These are phyloP conservation scores for Formica exsecta DNA, from an alignment of 1,140 invertebrate genomes.

Conservation along the genomic window DNA sequence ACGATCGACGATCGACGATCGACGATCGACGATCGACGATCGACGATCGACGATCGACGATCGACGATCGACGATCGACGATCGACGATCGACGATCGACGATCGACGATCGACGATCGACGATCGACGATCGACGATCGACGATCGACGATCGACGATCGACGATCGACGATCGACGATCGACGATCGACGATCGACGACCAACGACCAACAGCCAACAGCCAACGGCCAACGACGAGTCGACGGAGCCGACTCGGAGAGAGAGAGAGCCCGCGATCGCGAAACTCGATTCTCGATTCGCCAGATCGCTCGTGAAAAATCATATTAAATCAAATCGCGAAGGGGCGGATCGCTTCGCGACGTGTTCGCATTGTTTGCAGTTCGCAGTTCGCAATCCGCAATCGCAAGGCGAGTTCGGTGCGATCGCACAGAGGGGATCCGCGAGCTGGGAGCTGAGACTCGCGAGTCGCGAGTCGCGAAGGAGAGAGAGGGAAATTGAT, in stretches of 20 bases:
- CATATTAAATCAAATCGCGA: slow-evolving; percentile 54
- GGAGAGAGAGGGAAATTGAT: slow-evolving; percentile 58
- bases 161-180: too few species aligned
- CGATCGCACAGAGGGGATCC: not conserved
- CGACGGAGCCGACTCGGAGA: not conserved
- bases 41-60: too few species aligned
- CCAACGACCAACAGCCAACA: too few species aligned
- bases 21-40: too few species aligned
- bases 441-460: not conserved
- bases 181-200: too few species aligned
- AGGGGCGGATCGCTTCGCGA: slow-evolving; percentile 29
- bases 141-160: too few species aligned
- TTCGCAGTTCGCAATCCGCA: too few species aligned
- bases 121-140: too few species aligned
- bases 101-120: too few species aligned
- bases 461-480: not conserved
- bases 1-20: too few species aligned
- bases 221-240: not conserved
- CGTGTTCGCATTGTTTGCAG: slow-evolving; percentile 5
- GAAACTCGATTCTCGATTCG: not conserved
- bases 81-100: too few species aligned
- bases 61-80: too few species aligned
- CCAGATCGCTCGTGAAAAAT: slow-evolving; percentile 49
- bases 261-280: not conserved
- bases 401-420: not conserved